Conservation (phyloP, 1,140 invertebrate genomes). For the Agrypnia vestita region DNA sequence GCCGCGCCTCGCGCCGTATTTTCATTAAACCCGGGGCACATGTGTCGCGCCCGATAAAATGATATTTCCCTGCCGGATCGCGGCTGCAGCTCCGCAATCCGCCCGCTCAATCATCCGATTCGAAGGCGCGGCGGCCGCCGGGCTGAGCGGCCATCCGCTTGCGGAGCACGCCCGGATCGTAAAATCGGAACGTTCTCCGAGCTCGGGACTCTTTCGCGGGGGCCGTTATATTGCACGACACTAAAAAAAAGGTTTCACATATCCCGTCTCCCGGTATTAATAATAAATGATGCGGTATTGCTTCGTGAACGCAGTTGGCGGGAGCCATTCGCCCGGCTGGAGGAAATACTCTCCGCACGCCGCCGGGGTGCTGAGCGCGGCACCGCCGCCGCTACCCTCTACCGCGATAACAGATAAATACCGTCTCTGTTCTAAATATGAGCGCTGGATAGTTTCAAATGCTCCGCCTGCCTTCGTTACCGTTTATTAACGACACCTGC, state of each 20-base stretch:
- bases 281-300: constrained; percentile 62
- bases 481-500: no score
- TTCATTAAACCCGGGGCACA: constrained; percentile 58
- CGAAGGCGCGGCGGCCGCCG: constrained; percentile 55
- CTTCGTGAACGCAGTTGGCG: constrained; percentile 57
- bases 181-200: constrained; percentile 59
- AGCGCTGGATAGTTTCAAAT: no score
- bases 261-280: constrained; percentile 54
- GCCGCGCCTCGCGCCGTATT: constrained; percentile 46
- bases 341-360: constrained; percentile 56
- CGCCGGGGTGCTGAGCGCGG: constrained; percentile 46
- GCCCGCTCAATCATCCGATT: constrained; percentile 60
- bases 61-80: constrained; percentile 46
- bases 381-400: no score
- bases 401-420: no score
- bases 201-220: constrained; percentile 46
- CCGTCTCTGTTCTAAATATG: no score
- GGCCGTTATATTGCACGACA: constrained; percentile 55
- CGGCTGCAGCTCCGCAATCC: constrained; percentile 58
- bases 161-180: constrained; percentile 60
- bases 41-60: constrained; percentile 57
- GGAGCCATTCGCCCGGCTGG: constrained; percentile 44
- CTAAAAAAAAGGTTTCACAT: constrained; percentile 60
- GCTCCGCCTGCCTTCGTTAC: no score
- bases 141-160: constrained; percentile 57